These are phyloP conservation scores for Apomyelois bistriatella DNA, from an alignment of 2,888 invertebrate species.

Conservation along the genomic window DNA sequence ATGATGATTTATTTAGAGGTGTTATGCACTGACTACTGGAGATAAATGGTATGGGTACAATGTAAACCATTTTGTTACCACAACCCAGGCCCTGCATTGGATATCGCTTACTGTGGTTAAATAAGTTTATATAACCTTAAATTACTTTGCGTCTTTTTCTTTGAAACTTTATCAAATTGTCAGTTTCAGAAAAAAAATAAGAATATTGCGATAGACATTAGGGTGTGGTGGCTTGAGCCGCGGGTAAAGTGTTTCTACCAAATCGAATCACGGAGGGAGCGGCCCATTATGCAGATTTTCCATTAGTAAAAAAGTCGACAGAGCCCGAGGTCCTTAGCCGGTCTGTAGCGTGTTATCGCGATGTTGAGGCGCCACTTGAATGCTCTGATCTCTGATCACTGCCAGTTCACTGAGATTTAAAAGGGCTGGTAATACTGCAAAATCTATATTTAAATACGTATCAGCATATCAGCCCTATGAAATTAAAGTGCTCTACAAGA, in stretches of 20 bases:
- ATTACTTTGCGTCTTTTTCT: too few relatives aligned
- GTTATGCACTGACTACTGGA: constrained; percentile 23
- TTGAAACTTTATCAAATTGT: too few relatives aligned
- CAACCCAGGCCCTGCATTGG: constrained; percentile 42
- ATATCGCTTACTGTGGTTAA: constrained; percentile 58
- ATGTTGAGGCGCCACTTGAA: constrained; percentile 22
- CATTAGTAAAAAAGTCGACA: constrained; percentile 64
- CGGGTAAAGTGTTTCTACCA: constrained; percentile 54
- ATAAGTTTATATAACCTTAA: constrained; percentile 38
- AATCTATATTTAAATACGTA: background rate
- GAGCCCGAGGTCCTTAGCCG: constrained; percentile 27
- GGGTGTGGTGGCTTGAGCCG: constrained; percentile 35
- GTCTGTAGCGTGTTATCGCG: constrained; percentile 30
- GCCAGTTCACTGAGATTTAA: constrained; percentile 6
- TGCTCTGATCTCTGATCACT: constrained; percentile 22
- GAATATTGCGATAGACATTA: constrained; percentile 63
- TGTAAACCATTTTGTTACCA: constrained; percentile 32
- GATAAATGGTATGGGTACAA: constrained; percentile 16
- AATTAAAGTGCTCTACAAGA: too few relatives aligned
- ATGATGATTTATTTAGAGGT: constrained; percentile 44
- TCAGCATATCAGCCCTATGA: too few relatives aligned
- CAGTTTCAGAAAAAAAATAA: constrained; percentile 16
- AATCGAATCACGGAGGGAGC: constrained; percentile 65
- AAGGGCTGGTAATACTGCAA: background rate
- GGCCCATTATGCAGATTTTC: constrained; percentile 74